A percentile compares a stretch with the other conserved stretches of the same genome.
phyloP scores from a whole-genome alignment of 2,888 invertebrate genomes.

The Callyntrura sp. region DNA sequence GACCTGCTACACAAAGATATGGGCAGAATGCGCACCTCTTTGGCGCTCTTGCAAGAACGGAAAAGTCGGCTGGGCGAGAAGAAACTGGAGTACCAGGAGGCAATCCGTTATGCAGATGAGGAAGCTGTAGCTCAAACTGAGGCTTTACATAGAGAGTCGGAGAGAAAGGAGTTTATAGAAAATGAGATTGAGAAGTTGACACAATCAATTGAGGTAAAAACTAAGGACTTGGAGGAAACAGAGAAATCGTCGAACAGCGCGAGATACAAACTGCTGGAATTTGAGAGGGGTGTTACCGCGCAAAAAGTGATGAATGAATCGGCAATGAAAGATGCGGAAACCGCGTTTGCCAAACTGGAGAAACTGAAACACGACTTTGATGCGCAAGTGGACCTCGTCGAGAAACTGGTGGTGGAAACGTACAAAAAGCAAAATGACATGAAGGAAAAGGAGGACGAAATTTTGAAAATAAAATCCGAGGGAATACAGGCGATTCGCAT shows the following conservation, averaged over 20 bases:
- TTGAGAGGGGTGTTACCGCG: slow-evolving; percentile 73
- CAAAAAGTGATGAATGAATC: slow-evolving; percentile 80
- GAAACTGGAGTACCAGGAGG: slow-evolving; percentile 74
- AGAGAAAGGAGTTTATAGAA: slow-evolving; percentile 76
- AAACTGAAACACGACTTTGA: slow-evolving; percentile 81
- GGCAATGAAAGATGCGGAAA: slow-evolving; percentile 79
- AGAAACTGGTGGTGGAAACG: slow-evolving; percentile 76
- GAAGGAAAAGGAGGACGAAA: slow-evolving; percentile 79
- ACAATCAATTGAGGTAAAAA: slow-evolving; percentile 68
- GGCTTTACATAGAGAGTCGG: slow-evolving; percentile 77
- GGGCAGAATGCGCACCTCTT: slow-evolving; percentile 71
- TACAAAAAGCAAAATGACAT: slow-evolving; percentile 77
- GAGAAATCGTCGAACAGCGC: slow-evolving; percentile 62
- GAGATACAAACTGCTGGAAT: slow-evolving; percentile 70
- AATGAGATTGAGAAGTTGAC: slow-evolving; percentile 64
- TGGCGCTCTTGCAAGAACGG: slow-evolving; percentile 69
- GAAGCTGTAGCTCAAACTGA: slow-evolving; percentile 78
- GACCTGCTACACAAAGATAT: slow-evolving; percentile 74
- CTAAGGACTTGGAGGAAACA: slow-evolving; percentile 69
- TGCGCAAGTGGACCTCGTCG: slow-evolving; percentile 75
- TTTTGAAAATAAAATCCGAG: slow-evolving; percentile 70
- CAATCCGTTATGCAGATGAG: slow-evolving; percentile 76
- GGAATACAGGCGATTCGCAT: slow-evolving; percentile 62
- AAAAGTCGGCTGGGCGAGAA: slow-evolving; percentile 64
- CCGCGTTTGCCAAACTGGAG: slow-evolving; percentile 69